These are phyloP conservation scores for Matsumurasca onukii DNA, from an alignment of 1,140 invertebrate genomes.

Conservation along the genomic window DNA sequence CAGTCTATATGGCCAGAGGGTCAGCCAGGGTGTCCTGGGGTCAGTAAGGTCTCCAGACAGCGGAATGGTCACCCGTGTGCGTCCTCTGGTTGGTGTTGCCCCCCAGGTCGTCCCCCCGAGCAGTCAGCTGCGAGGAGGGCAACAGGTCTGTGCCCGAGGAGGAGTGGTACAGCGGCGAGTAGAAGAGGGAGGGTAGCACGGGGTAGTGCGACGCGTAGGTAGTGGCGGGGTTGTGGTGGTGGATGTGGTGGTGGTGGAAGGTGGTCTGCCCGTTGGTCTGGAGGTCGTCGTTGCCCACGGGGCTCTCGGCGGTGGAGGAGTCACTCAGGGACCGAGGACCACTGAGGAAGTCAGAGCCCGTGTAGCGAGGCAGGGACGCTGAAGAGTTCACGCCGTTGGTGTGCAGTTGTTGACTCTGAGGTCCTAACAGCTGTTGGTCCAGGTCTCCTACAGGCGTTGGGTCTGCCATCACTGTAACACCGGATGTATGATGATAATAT, in stretches of 20 bases:
- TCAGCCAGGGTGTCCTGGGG: slow-evolving; percentile 18
- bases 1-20: slow-evolving; percentile 19
- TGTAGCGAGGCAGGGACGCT: slow-evolving; percentile 50
- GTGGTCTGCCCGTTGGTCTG: slow-evolving; percentile 28
- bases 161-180: slow-evolving; percentile 78
- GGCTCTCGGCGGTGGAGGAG: slow-evolving; percentile 78
- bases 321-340: slow-evolving; percentile 70
- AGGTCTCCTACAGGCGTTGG: slow-evolving; percentile 48
- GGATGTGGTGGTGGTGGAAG: slow-evolving; percentile 35
- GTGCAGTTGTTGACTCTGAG: slow-evolving; percentile 51
- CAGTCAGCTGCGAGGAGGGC: slow-evolving; percentile 23
- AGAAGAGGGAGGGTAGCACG: slow-evolving; percentile 75
- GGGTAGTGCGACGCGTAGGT: slow-evolving; percentile 63
- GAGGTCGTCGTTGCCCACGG: slow-evolving; percentile 66
- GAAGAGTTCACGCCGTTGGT: slow-evolving; percentile 43
- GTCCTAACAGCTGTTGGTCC: slow-evolving; percentile 71
- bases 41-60: slow-evolving; percentile 43
- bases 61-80: slow-evolving; percentile 33
- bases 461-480: slow-evolving; percentile 14
- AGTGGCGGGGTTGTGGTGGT: slow-evolving; percentile 39
- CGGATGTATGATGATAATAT: too few species aligned
- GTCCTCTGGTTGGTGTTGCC: slow-evolving; percentile 31
- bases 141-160: slow-evolving; percentile 47
- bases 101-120: slow-evolving; percentile 32
- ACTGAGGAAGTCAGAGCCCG: slow-evolving; percentile 49